Evolutionary conservation across 1,140 invertebrate species (phyloP).

Genomic region (Magallana gigas): DNA sequence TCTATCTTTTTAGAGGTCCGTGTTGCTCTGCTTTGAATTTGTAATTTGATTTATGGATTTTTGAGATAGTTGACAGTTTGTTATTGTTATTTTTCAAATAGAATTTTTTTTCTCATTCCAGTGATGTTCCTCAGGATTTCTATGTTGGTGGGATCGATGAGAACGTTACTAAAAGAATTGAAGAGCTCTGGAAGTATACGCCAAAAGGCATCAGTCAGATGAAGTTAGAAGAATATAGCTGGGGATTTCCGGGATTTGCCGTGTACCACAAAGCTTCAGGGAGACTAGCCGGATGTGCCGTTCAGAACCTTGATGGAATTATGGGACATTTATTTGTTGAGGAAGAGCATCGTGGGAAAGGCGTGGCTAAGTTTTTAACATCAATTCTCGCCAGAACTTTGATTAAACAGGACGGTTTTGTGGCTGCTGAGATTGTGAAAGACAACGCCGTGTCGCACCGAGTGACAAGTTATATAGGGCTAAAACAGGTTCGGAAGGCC

Average conservation of each 20-base stretch:
- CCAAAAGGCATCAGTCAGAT: background rate
- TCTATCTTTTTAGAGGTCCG: too few relatives aligned
- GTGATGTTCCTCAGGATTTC: background rate
- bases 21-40: too few relatives aligned
- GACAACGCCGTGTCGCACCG: background rate
- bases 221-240: background rate
- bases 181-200: background rate
- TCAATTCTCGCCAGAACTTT: background rate
- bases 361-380: background rate
- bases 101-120: background rate
- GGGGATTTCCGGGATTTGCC: background rate
- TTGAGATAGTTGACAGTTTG: too few relatives aligned
- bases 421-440: background rate
- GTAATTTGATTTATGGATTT: too few relatives aligned
- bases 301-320: slow-evolving; percentile 11
- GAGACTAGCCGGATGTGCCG: background rate
- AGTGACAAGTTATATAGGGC: background rate
- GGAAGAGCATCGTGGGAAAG: background rate
- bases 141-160: background rate
- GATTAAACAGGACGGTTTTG: slow-evolving; percentile 2
- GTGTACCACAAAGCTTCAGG: slow-evolving; percentile 10
- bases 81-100: too few relatives aligned
- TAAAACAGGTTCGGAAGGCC: background rate
- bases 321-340: slow-evolving; percentile 24
- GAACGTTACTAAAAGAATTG: background rate